phyloP scores from a whole-genome alignment of 1,140 invertebrate species.

The Sesamia nonagrioides region DNA sequence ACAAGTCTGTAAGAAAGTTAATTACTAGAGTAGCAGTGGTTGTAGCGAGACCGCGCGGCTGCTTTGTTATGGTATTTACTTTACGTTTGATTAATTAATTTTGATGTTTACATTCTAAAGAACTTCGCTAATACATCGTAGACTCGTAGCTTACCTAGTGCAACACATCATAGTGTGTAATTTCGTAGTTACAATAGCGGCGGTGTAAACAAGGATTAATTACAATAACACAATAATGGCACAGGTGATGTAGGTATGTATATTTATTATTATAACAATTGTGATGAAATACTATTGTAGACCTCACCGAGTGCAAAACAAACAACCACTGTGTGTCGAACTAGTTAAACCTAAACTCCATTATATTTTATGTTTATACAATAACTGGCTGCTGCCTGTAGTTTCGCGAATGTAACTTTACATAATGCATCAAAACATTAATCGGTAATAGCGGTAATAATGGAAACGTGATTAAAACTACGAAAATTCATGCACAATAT shows the following conservation, averaged over 20 bases:
- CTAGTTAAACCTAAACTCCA: not conserved
- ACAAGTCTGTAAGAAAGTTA: too few species aligned
- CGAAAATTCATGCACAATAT: too few species aligned
- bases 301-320: not conserved
- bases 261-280: not conserved
- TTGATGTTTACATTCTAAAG: too few species aligned
- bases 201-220: not conserved
- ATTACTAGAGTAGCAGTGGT: too few species aligned
- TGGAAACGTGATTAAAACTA: slow-evolving; percentile 1
- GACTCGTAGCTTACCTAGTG: not conserved
- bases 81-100: not conserved
- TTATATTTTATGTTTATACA: slow-evolving; percentile 13
- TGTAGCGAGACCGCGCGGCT: not conserved
- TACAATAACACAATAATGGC: slow-evolving; percentile 2
- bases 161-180: not conserved
- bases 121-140: too few species aligned
- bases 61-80: too few species aligned
- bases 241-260: not conserved
- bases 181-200: not conserved
- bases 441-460: not conserved
- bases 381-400: not conserved
- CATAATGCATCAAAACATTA: slow-evolving; percentile 1
- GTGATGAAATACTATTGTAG: not conserved
- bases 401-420: not conserved
- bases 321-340: too few species aligned